Evolutionary conservation across 2,888 invertebrate genomes (phyloP).

Genomic region (Girardia tigrina): DNA sequence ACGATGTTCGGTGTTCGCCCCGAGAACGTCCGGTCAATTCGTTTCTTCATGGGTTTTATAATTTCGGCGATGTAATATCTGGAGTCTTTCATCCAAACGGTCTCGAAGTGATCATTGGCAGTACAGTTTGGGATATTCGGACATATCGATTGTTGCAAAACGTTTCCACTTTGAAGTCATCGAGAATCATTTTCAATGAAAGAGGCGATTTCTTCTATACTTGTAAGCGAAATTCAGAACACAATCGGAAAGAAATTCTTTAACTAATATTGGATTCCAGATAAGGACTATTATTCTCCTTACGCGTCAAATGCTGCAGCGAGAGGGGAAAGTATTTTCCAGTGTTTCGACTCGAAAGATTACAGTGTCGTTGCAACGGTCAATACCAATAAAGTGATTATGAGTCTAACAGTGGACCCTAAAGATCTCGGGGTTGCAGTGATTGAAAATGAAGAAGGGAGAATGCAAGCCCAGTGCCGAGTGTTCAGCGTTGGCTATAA

Average conservation of each 20-base stretch:
- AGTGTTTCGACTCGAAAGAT: conserved; percentile 80
- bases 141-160: conserved; percentile 83
- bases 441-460: conserved; percentile 58
- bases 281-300: background rate
- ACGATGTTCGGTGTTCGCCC: conserved; percentile 60
- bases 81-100: conserved; percentile 92
- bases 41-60: background rate
- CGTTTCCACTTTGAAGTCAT: conserved; percentile 79
- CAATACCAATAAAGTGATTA: conserved; percentile 76
- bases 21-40: background rate
- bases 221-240: conserved; percentile 44
- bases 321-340: conserved; percentile 55
- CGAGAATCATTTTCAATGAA: conserved; percentile 73
- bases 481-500: background rate
- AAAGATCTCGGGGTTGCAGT: conserved; percentile 74
- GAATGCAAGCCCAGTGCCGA: background rate
- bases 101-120: conserved; percentile 84
- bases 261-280: background rate
- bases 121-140: conserved; percentile 88
- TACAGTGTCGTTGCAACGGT: conserved; percentile 86
- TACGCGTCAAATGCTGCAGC: background rate
- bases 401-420: conserved; percentile 67
- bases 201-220: conserved; percentile 75
- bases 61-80: conserved; percentile 55
- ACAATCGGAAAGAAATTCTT: background rate